Base-by-base conservation (phyloP, 92 coral and sea anemone genomes). In the Blastomussa wellsi region DNA sequence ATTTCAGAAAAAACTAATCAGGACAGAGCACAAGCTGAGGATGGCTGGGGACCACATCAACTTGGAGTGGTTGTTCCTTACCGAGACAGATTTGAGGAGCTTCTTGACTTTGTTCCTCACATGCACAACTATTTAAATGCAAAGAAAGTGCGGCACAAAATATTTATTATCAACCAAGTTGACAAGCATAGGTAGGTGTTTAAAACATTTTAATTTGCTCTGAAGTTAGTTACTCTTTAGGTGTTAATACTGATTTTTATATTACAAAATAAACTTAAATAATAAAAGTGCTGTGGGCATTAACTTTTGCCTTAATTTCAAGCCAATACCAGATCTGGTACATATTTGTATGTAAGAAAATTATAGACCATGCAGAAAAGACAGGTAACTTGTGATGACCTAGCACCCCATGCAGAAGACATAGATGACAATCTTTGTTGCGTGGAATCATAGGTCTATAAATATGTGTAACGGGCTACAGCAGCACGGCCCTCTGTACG, bases 21-120 rank as follows among this genome's bases (percentile, higher is more conserved):
- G 19, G 57, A 69, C 51, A 75, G 79, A 4, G 29, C 73, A 52
- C 16, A 32, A 36, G 67, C 86, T 64, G 92, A 94, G 49, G 73
- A 78, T 24, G 79, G 32, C 41, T 94, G 98, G 98, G 95, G 94
- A 22, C 93, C 94, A 72, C 99, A 96, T 81, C 92, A 93, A 53
- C 95, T 96, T 91, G 99, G 97, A 37, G 75, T 96, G 82, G 94
- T 96, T 72, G 98, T 96, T 29, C 99, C 99, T 53, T 96, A 84
- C 83, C 86, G 99, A 55, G 92, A 93, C 81, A 92, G 99, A 91
- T 93, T 96, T 93, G 99, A 96, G 86, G 99, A 96, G 78, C 88
- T 96, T 62, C 70, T 96, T 35, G 97, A 90, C 67, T 96, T 96
- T 96, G 98, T 92, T 64, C 99, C 99, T 42, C 94, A 96, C 75